phyloP scores from a whole-genome alignment of 2,797 vertebrate genomes.

The Trichosurus vulpecula region DNA sequence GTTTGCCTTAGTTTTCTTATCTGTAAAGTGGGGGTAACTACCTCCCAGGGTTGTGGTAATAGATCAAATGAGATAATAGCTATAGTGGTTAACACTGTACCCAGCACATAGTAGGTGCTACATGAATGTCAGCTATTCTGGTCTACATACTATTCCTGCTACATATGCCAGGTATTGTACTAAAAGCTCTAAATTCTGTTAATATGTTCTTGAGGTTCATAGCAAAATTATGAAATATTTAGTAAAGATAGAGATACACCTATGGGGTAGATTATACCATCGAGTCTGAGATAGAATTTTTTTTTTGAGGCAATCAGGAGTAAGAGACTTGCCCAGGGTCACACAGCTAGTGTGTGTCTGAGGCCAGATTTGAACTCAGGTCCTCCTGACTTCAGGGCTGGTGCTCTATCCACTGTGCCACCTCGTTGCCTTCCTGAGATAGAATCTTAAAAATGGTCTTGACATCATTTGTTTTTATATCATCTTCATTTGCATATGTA shows the following conservation, averaged over 20 bases:
- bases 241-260: not conserved
- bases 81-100: not conserved
- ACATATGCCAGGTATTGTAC: not conserved
- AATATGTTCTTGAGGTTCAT: conserved; percentile 12
- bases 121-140: not conserved
- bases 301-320: not conserved
- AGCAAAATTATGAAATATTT: not conserved
- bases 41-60: not conserved
- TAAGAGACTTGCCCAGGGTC: not conserved
- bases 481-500: not conserved
- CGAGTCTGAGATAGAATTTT: not conserved
- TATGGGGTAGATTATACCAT: not conserved
- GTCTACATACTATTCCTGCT: not conserved
- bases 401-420: not conserved
- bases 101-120: not conserved
- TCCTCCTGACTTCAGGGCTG: not conserved
- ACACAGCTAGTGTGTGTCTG: not conserved
- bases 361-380: not conserved
- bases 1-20: not conserved
- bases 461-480: not conserved
- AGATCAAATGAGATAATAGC: not conserved
- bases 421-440: not conserved
- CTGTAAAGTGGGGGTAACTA: not conserved
- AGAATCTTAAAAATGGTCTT: not conserved
- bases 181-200: not conserved